These are phyloP conservation scores for Agrilus mali DNA, from an alignment of 2,888 invertebrate species.

Conservation along the genomic window DNA sequence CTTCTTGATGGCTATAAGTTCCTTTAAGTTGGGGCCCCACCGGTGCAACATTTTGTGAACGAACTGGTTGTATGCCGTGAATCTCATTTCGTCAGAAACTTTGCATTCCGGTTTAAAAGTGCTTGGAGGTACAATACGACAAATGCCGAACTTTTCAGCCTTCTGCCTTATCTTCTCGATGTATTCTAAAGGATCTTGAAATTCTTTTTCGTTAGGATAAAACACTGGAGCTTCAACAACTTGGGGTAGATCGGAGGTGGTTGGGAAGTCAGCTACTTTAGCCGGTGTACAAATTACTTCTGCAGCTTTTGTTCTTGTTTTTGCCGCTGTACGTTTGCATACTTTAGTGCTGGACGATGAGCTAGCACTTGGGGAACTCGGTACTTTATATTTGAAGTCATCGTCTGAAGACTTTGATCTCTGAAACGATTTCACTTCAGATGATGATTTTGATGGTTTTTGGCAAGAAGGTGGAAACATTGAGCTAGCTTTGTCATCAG, in stretches of 20 bases:
- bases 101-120: conserved; percentile 71
- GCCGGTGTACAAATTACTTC: conserved; percentile 24
- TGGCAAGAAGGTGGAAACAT: conserved; percentile 42
- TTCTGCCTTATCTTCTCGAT: conserved; percentile 65
- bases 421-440: conserved; percentile 21
- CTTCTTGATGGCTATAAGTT: conserved; percentile 73
- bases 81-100: conserved; percentile 72
- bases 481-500: conserved; percentile 12
- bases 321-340: conserved; percentile 23
- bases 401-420: conserved; percentile 18
- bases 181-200: conserved; percentile 75
- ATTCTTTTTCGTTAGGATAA: conserved; percentile 70
- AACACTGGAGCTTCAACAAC: conserved; percentile 68
- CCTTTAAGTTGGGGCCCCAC: conserved; percentile 80
- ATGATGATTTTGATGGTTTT: conserved; percentile 33
- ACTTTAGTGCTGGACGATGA: conserved; percentile 32
- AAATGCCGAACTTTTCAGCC: conserved; percentile 74
- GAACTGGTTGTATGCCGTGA: conserved; percentile 82
- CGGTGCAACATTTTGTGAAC: conserved; percentile 75
- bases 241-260: conserved; percentile 35
- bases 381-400: conserved; percentile 31
- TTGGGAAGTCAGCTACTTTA: conserved; percentile 31
- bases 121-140: conserved; percentile 73
- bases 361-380: conserved; percentile 33
- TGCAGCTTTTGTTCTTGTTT: conserved; percentile 19